Evolutionary conservation across 1,140 invertebrate genomes (phyloP).

Genomic region (Drosophila eugracilis): DNA sequence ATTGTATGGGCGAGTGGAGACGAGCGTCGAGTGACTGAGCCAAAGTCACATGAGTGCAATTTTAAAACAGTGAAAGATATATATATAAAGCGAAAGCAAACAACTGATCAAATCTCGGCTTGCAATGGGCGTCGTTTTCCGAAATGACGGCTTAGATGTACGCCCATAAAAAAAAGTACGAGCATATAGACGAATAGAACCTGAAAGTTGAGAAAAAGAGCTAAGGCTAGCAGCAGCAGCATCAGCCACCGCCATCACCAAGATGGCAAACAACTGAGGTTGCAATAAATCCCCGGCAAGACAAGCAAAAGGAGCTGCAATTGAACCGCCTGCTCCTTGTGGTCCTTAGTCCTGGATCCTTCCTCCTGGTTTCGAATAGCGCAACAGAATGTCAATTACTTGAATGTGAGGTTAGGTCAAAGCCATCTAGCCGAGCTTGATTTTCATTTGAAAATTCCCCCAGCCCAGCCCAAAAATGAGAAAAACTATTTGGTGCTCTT

Average conservation of each 20-base stretch:
- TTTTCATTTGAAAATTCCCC: constrained; percentile 52
- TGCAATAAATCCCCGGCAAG: constrained; percentile 59
- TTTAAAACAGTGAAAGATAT: constrained; percentile 63
- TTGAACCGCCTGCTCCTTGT: constrained; percentile 39
- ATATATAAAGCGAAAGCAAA: constrained; percentile 58
- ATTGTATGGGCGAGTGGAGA: constrained; percentile 37
- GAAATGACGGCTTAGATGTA: constrained; percentile 52
- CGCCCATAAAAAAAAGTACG: constrained; percentile 49
- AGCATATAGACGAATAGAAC: constrained; percentile 15
- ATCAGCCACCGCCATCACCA: no score
- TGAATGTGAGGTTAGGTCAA: constrained; percentile 60
- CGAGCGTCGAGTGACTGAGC: constrained; percentile 39
- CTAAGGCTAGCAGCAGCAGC: no score
- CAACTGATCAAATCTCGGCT: constrained; percentile 63
- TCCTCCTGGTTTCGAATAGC: constrained; percentile 46
- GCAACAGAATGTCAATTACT: constrained; percentile 64
- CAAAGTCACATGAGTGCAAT: constrained; percentile 60
- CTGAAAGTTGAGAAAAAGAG: constrained; percentile 16
- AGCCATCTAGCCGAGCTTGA: constrained; percentile 37
- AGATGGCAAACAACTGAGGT: constrained; percentile 56
- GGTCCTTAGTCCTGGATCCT: not conserved
- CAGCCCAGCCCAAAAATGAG: not conserved
- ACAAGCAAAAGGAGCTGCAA: constrained; percentile 52
- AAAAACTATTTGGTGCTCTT: constrained; percentile 38
- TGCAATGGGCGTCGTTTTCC: constrained; percentile 54